Evolutionary conservation across 2,797 vertebrate genomes (phyloP).

Genomic region (Prunella strophiata): DNA sequence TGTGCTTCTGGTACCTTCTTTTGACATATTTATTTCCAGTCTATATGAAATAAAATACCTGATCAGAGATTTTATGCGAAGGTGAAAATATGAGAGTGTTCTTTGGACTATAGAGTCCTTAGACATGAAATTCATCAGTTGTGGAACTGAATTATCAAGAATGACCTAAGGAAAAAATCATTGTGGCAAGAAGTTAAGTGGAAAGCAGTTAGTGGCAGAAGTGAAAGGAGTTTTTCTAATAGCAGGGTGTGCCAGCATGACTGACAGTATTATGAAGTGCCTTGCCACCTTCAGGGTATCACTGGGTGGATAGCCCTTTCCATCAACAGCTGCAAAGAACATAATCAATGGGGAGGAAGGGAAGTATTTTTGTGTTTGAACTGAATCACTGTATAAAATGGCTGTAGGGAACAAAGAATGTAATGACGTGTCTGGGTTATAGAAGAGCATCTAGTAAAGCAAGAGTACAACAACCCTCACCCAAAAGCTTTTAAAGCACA

Average conservation of each 20-base stretch:
- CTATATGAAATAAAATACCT: background rate
- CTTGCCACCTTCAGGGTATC: background rate
- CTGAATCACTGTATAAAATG: background rate
- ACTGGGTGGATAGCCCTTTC: background rate
- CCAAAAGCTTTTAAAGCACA: conserved; percentile 7
- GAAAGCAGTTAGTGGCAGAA: conserved; percentile 8
- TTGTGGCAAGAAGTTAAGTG: conserved; percentile 14
- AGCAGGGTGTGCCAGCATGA: background rate
- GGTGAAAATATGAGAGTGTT: background rate
- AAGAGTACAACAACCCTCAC: background rate
- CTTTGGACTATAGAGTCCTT: background rate
- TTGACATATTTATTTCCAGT: background rate
- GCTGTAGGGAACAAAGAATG: background rate
- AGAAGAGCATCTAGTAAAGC: background rate
- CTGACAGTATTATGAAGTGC: background rate
- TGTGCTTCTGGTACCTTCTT: background rate
- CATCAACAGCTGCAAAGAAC: conserved; percentile 7
- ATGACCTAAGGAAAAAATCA: conserved; percentile 26
- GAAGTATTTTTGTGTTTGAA: background rate
- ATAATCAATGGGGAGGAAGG: background rate
- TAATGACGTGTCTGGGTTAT: background rate
- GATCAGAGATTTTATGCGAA: background rate
- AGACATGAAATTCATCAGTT: background rate
- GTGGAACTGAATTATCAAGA: background rate
- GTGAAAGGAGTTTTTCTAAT: background rate